phyloP scores from a whole-genome alignment of 1,140 invertebrate species.

The Drosophila cardini region DNA sequence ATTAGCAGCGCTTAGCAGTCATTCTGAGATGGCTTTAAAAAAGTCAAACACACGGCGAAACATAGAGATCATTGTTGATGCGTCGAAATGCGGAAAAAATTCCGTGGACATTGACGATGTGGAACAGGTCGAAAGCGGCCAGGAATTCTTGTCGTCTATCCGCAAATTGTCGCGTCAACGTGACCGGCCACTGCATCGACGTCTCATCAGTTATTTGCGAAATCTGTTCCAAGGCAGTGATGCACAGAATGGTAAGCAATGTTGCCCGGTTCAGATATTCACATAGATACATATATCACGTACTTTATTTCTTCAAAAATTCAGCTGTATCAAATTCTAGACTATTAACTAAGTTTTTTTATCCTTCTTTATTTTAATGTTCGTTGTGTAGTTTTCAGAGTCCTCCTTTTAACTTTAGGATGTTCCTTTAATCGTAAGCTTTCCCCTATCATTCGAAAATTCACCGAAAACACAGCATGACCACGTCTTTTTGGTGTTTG shows the following conservation, averaged over 20 bases:
- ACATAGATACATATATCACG: too few species aligned
- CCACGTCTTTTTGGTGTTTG: too few species aligned
- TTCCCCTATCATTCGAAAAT: background rate
- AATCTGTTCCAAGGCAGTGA: slow-evolving; percentile 78
- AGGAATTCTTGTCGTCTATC: slow-evolving; percentile 61
- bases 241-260: slow-evolving; percentile 78
- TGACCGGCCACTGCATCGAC: slow-evolving; percentile 76
- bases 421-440: slow-evolving; percentile 69
- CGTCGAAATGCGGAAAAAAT: slow-evolving; percentile 70
- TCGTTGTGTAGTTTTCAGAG: slow-evolving; percentile 47
- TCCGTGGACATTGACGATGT: slow-evolving; percentile 60
- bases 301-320: too few species aligned
- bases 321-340: too few species aligned
- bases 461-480: too few species aligned
- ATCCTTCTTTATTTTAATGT: slow-evolving; percentile 18
- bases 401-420: slow-evolving; percentile 57
- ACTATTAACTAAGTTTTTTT: background rate
- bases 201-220: slow-evolving; percentile 76
- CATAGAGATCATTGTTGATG: slow-evolving; percentile 83
- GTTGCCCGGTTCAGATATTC: background rate
- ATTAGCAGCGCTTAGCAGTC: slow-evolving; percentile 14
- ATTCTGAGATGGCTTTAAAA: slow-evolving; percentile 38
- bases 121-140: slow-evolving; percentile 72
- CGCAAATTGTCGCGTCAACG: slow-evolving; percentile 74
- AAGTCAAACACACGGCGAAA: slow-evolving; percentile 73